These are phyloP conservation scores for Misgurnus anguillicaudatus DNA, from an alignment of 2,113 vertebrate genomes.

Conservation along the genomic window DNA sequence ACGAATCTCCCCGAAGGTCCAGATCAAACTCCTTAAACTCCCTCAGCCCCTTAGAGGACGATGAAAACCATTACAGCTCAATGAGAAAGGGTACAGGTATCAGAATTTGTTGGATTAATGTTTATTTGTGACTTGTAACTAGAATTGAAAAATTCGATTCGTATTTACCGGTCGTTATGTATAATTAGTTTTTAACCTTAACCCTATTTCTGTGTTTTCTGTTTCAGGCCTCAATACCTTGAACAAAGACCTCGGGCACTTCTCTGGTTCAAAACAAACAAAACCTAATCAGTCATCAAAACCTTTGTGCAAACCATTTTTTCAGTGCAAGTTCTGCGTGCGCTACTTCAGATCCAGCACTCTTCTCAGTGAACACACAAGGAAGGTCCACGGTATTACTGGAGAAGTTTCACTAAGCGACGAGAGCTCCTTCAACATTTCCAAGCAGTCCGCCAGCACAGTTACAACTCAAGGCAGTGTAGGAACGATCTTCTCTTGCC, in stretches of 20 bases:
- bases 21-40: conserved; percentile 80
- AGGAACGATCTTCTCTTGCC: conserved; percentile 93
- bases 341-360: conserved; percentile 98
- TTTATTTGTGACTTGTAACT: neutral
- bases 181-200: too few species aligned
- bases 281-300: conserved; percentile 81
- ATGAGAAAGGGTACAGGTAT: conserved; percentile 87
- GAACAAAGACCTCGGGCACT: conserved; percentile 79
- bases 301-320: conserved; percentile 87
- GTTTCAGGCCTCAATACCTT: conserved; percentile 84
- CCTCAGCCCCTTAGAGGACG: conserved; percentile 83
- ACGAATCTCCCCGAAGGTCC: conserved; percentile 73
- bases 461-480: conserved; percentile 82
- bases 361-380: conserved; percentile 92
- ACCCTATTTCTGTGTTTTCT: neutral
- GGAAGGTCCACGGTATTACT: conserved; percentile 85
- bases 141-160: too few species aligned
- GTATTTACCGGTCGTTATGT: neutral
- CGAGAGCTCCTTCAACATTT: conserved; percentile 73
- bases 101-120: neutral
- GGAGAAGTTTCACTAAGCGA: conserved; percentile 72
- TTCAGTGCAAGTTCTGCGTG: conserved; percentile 97
- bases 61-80: conserved; percentile 84
- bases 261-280: conserved; percentile 81
- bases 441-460: conserved; percentile 79